Conservation (phyloP, 2,888 invertebrate genomes). For the Protodeltote pygarga region DNA sequence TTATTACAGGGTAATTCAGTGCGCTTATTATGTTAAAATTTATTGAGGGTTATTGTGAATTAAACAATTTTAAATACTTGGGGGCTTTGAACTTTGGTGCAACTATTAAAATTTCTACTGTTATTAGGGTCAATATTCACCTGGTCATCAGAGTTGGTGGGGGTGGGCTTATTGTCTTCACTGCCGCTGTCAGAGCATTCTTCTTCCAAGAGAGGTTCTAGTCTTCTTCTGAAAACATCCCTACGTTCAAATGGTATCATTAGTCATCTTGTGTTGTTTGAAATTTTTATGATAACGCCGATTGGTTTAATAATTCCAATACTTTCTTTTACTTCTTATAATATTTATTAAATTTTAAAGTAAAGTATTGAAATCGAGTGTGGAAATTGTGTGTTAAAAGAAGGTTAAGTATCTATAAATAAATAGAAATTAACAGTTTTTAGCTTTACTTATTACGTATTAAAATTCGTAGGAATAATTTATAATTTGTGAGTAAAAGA, state of each 20-base stretch:
- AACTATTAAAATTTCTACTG: conserved; percentile 21
- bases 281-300: background rate
- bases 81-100: conserved; percentile 41
- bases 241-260: conserved; percentile 55
- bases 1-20: conserved; percentile 18
- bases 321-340: background rate
- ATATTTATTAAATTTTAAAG: too few species aligned
- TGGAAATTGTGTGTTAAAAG: too few species aligned
- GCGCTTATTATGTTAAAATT: background rate
- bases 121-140: conserved; percentile 72
- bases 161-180: conserved; percentile 80
- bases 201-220: conserved; percentile 94
- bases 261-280: conserved; percentile 14
- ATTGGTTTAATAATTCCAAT: background rate
- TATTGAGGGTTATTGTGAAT: conserved; percentile 1
- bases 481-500: too few species aligned
- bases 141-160: conserved; percentile 84
- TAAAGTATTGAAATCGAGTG: too few species aligned
- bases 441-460: too few species aligned
- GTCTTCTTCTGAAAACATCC: conserved; percentile 89
- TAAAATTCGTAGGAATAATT: too few species aligned
- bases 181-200: conserved; percentile 90
- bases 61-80: conserved; percentile 4
- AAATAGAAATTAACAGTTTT: too few species aligned
- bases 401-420: too few species aligned